These are phyloP conservation scores for Trichonephila clavata DNA, from an alignment of 1,140 invertebrate species.

Conservation along the genomic window DNA sequence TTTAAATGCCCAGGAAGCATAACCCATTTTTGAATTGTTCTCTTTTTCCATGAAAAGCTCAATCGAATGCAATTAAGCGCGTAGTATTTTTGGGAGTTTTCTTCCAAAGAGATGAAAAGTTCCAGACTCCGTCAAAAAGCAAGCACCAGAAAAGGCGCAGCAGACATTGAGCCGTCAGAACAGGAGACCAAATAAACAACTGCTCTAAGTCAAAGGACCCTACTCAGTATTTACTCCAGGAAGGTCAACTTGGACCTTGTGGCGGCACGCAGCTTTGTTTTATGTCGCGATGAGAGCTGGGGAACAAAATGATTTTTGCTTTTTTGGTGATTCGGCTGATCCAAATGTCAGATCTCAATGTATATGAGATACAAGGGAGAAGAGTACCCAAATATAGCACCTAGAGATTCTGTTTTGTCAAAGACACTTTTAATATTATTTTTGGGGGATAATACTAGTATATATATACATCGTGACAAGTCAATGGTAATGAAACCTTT, in stretches of 20 bases:
- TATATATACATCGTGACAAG: too few relatives aligned
- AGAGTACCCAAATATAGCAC: too few relatives aligned
- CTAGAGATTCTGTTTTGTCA: too few relatives aligned
- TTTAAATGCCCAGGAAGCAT: neutral
- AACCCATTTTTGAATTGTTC: neutral
- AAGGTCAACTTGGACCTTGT: neutral
- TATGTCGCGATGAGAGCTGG: neutral
- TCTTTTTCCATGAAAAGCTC: neutral
- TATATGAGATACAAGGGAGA: too few relatives aligned
- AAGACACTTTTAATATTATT: too few relatives aligned
- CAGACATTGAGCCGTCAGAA: conserved; percentile 25
- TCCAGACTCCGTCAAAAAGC: neutral
- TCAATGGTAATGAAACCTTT: too few relatives aligned
- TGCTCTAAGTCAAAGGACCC: neutral
- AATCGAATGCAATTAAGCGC: neutral
- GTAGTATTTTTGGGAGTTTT: neutral
- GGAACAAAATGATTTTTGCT: neutral
- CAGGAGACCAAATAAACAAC: conserved; percentile 34
- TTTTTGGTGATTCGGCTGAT: neutral
- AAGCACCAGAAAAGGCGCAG: neutral
- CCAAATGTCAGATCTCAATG: neutral
- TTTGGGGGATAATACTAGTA: too few relatives aligned
- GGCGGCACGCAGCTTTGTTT: neutral
- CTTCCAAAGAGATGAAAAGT: neutral
- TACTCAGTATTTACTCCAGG: neutral